Evolutionary conservation across 2,113 vertebrate species (phyloP), one percentile per base, ranked within the genome.

Genomic region (Cyprinus carpio): DNA sequence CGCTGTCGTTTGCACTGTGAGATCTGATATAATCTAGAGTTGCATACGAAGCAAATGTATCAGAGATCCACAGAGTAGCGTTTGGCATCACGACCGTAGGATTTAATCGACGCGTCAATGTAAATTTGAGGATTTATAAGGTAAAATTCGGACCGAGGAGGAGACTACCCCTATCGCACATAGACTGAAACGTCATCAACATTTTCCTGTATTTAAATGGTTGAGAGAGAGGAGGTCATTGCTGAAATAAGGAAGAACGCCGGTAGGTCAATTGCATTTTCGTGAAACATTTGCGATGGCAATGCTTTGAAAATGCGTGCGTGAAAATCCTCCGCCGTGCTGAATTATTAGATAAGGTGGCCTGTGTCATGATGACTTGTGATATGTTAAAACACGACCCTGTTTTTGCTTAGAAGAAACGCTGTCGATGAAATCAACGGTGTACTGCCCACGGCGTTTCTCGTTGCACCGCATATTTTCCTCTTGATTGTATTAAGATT

Each of bases 141-240:
- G 84, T 91, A 87, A 89, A 87, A 90, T 87, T 62, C 34, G 54
- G 11, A 89, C 76, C 77, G 84, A 94, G 90, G 89, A 88, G 90
- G 91, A 91, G 93, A 90, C 91, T 92, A 92, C 92, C 93, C 92
- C 71, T 89, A 91, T 92, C 88, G 83, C 87, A 87, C 91, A 85
- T 90, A 92, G 92, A 90, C 91, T 89, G 92, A 96, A 94, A 95
- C 95, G 92, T 96, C 96, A 95, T 95, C 95, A 93, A 87, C 91
- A 93, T 95, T 94, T 93, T 90, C 88, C 88, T 93, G 89, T 95
- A 93, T 96, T 96, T 96, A 96, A 94, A 93, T 95, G 94, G 93
- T 94, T 85, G 92, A 94, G 93, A 93, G 92, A 93, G 95, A 94
- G 94, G 93, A 93, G 93, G 93, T 93, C 93, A 92, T 89, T 89